Conservation (phyloP, 2,797 vertebrate species). For the Falco columbarius region DNA sequence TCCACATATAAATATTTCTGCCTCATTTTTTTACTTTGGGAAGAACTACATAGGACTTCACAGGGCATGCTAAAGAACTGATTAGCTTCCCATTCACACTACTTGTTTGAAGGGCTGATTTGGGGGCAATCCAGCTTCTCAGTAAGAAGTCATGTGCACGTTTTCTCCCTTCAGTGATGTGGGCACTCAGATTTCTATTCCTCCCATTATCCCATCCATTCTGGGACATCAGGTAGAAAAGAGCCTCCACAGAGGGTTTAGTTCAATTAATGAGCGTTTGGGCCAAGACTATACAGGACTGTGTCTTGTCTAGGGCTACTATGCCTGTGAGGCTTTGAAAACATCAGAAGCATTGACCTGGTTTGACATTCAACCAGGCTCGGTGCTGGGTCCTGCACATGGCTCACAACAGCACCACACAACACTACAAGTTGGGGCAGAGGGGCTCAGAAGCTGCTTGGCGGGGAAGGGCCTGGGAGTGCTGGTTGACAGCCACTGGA, state of each 20-base stretch:
- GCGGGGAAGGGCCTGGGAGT: too few species aligned
- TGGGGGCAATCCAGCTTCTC: rapidly evolving
- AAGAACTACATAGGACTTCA: not conserved
- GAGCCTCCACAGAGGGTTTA: not conserved
- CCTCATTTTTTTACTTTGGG: not conserved
- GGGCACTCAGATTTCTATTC: not conserved
- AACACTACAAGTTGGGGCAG: too few species aligned
- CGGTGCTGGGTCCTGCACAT: too few species aligned
- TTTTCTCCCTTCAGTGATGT: not conserved
- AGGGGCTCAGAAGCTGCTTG: too few species aligned
- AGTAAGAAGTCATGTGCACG: not conserved
- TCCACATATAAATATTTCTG: not conserved
- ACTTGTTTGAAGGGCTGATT: not conserved
- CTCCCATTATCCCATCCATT: not conserved
- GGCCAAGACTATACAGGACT: not conserved
- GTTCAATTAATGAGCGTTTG: not conserved
- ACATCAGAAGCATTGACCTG: not conserved
- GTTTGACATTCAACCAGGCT: too few species aligned
- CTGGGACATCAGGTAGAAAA: not conserved
- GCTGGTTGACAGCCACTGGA: too few species aligned
- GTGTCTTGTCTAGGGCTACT: not conserved
- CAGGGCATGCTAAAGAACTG: not conserved
- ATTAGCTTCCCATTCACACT: not conserved
- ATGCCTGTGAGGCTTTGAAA: not conserved
- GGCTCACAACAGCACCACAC: too few species aligned